Evolutionary conservation across 2,113 vertebrate genomes (phyloP).

Genomic region (Sardina pilchardus): DNA sequence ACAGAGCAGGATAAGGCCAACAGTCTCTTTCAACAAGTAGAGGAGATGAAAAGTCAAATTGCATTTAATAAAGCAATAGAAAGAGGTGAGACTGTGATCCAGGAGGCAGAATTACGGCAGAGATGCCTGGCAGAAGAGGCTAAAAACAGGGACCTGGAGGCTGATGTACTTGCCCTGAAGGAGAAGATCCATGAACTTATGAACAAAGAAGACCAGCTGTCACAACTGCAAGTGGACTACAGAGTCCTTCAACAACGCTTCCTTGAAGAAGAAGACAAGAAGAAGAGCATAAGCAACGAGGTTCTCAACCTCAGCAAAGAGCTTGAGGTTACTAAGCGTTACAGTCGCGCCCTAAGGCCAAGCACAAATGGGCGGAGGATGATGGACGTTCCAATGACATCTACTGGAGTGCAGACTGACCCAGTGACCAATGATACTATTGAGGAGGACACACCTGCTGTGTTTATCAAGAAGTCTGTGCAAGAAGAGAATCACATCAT

Average conservation of each 20-base stretch:
- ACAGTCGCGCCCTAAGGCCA: constrained; percentile 86
- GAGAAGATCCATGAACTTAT: constrained; percentile 98
- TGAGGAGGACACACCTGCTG: constrained; percentile 90
- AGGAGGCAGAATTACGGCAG: constrained; percentile 83
- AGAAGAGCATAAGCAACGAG: constrained; percentile 88
- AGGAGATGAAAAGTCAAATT: constrained; percentile 89
- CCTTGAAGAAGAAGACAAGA: constrained; percentile 89
- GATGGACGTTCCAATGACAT: constrained; percentile 83
- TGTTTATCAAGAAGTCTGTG: constrained; percentile 94
- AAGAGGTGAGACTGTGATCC: constrained; percentile 84
- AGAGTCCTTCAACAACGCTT: constrained; percentile 89
- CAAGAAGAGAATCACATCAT: constrained; percentile 98
- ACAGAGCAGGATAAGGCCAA: constrained; percentile 93
- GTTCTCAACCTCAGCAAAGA: constrained; percentile 89
- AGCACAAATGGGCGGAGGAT: constrained; percentile 89
- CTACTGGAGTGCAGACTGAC: constrained; percentile 92
- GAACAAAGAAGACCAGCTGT: constrained; percentile 96
- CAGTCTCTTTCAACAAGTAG: constrained; percentile 81
- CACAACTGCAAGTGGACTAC: constrained; percentile 93
- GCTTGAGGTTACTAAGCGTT: constrained; percentile 88
- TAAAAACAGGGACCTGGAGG: constrained; percentile 86
- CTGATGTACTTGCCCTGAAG: constrained; percentile 92
- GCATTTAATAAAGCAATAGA: constrained; percentile 88
- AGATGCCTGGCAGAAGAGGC: constrained; percentile 84
- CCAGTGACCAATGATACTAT: constrained; percentile 63